These are phyloP conservation scores for Heliconius melpomene DNA, from an alignment of 1,140 invertebrate species.

Conservation along the genomic window DNA sequence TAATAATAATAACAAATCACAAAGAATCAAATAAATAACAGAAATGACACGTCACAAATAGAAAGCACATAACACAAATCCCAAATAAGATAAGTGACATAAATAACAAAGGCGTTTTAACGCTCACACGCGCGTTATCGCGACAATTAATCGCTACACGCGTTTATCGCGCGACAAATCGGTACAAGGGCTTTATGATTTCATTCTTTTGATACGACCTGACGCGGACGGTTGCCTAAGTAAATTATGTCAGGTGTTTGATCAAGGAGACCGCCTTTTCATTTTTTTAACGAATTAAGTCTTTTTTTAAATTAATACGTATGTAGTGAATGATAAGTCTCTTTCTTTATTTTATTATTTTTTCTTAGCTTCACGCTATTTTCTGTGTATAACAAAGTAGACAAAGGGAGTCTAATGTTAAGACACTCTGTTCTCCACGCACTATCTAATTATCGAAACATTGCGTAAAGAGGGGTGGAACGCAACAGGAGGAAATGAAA, in stretches of 20 bases:
- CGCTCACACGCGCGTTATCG: slow-evolving; percentile 48
- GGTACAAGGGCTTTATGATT: slow-evolving; percentile 54
- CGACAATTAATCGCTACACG: slow-evolving; percentile 59
- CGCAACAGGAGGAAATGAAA: no score
- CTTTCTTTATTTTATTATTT: no score
- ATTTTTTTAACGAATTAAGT: not conserved
- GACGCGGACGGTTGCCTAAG: slow-evolving; percentile 54
- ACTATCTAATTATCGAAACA: not conserved
- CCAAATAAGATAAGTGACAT: slow-evolving; percentile 31
- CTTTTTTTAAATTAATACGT: no score
- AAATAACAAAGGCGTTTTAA: slow-evolving; percentile 38
- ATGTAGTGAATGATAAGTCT: no score
- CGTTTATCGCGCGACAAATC: slow-evolving; percentile 62
- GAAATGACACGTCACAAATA: slow-evolving; percentile 27
- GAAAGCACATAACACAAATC: slow-evolving; percentile 36
- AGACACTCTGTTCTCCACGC: not conserved
- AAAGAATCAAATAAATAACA: slow-evolving; percentile 22
- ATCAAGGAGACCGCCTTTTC: slow-evolving; percentile 12
- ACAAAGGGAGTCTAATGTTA: not conserved
- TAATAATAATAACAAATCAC: not conserved
- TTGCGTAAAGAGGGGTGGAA: not conserved
- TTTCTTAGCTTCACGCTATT: no score
- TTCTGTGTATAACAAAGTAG: no score
- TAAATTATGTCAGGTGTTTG: slow-evolving; percentile 36
- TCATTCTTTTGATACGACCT: slow-evolving; percentile 56